Conservation (phyloP, 1,140 invertebrate genomes). For the Probaryconus sp. region DNA sequence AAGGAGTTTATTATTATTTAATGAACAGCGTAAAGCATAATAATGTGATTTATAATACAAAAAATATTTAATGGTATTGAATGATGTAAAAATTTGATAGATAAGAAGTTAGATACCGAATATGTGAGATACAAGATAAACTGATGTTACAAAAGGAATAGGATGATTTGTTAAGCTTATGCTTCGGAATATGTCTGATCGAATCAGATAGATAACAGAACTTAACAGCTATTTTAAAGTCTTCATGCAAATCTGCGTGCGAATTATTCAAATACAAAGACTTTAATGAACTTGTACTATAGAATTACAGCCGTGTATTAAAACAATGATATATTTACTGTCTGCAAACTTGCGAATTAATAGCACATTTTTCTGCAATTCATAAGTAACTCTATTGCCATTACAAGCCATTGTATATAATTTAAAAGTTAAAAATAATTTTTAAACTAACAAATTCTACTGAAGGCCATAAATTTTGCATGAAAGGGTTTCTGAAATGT, state of each 20-base stretch:
- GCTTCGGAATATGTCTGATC: slow-evolving; percentile 70
- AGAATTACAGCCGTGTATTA: too few relatives aligned
- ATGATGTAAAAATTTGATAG: slow-evolving; percentile 27
- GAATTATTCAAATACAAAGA: slow-evolving; percentile 43
- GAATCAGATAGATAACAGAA: slow-evolving; percentile 64
- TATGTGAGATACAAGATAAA: slow-evolving; percentile 27
- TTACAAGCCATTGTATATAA: too few relatives aligned
- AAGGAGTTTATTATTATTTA: too few relatives aligned
- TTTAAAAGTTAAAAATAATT: too few relatives aligned
- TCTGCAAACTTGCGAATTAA: too few relatives aligned
- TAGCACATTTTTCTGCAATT: too few relatives aligned
- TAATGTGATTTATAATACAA: slow-evolving; percentile 2
- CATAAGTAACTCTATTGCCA: too few relatives aligned
- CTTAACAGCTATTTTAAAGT: slow-evolving; percentile 66
- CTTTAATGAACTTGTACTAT: slow-evolving; percentile 42
- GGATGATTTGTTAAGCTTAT: slow-evolving; percentile 49
- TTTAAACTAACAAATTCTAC: too few relatives aligned
- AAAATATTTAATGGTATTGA: slow-evolving; percentile 9
- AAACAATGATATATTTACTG: slow-evolving; percentile 11
- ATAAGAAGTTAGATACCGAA: slow-evolving; percentile 32
- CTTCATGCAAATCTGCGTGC: slow-evolving; percentile 66
- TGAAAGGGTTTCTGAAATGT: slow-evolving; percentile 11
- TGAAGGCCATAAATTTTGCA: too few relatives aligned
- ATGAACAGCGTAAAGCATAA: slow-evolving; percentile 4
- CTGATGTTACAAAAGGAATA: slow-evolving; percentile 49